Conservation (phyloP, 2,113 vertebrate genomes). For the Thoracochromis brauschi region DNA sequence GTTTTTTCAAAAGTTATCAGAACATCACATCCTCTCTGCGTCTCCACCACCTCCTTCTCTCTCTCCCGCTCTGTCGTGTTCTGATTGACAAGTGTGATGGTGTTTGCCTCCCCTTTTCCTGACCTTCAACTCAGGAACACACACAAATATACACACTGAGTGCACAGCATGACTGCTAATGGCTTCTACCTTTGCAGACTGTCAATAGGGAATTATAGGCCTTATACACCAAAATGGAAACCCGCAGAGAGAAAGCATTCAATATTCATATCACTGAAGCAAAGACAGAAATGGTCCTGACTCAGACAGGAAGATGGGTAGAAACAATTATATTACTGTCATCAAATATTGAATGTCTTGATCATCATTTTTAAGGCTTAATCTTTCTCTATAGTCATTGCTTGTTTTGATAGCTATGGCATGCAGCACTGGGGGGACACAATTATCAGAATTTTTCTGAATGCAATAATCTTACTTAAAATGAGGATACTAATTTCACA, state of each 20-base stretch:
- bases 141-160: constrained; percentile 1
- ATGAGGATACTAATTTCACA: not conserved
- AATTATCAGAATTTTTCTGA: not conserved
- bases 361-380: not conserved
- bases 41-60: not conserved
- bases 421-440: not conserved
- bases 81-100: constrained; percentile 57
- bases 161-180: constrained; percentile 46
- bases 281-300: not conserved
- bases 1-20: not conserved
- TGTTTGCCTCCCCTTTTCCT: constrained; percentile 51
- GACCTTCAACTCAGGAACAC: constrained; percentile 54
- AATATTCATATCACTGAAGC: not conserved
- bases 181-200: constrained; percentile 26
- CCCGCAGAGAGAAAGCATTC: not conserved
- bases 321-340: not conserved
- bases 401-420: not conserved
- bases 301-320: not conserved
- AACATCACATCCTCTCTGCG: not conserved
- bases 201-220: constrained; percentile 22
- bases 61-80: not conserved
- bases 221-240: not conserved
- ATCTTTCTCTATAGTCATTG: not conserved
- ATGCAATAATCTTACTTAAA: not conserved
- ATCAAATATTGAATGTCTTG: not conserved